Evolutionary conservation across 2,113 vertebrate species (phyloP).

Genomic region (Oncorhynchus nerka): DNA sequence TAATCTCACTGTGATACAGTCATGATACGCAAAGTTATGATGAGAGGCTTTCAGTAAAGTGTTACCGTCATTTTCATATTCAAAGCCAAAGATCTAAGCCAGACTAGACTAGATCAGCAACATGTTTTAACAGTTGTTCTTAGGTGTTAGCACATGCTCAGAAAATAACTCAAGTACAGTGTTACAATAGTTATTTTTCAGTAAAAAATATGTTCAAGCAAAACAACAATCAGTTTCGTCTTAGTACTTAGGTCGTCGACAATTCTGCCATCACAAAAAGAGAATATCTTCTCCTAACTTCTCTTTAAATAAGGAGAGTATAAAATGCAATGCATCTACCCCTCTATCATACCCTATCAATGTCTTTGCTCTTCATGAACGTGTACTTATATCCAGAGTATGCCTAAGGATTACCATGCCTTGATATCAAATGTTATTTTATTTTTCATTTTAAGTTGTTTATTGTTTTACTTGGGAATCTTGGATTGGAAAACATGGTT

Average conservation of each 20-base stretch:
- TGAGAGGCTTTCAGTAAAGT: constrained; percentile 21
- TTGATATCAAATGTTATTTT: constrained; percentile 25
- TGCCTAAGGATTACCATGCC: neutral
- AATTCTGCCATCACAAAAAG: neutral
- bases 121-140: constrained; percentile 46
- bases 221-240: neutral
- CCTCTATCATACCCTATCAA: neutral
- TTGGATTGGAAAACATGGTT: constrained; percentile 62
- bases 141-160: constrained; percentile 42
- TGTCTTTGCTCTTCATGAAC: constrained; percentile 5
- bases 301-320: constrained; percentile 49
- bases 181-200: neutral
- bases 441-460: constrained; percentile 24
- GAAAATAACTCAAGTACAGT: neutral
- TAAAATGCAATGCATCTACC: constrained; percentile 20
- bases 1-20: no score
- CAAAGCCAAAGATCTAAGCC: constrained; percentile 50
- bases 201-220: neutral
- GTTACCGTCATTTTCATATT: constrained; percentile 39
- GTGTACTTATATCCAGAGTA: neutral
- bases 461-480: constrained; percentile 30
- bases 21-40: constrained; percentile 64
- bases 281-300: constrained; percentile 29
- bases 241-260: neutral
- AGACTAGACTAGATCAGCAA: neutral